Percentiles rank a stretch among this genome's conserved stretches.
Conservation (phyloP, 2,888 invertebrate genomes). For the Elegia similella region DNA sequence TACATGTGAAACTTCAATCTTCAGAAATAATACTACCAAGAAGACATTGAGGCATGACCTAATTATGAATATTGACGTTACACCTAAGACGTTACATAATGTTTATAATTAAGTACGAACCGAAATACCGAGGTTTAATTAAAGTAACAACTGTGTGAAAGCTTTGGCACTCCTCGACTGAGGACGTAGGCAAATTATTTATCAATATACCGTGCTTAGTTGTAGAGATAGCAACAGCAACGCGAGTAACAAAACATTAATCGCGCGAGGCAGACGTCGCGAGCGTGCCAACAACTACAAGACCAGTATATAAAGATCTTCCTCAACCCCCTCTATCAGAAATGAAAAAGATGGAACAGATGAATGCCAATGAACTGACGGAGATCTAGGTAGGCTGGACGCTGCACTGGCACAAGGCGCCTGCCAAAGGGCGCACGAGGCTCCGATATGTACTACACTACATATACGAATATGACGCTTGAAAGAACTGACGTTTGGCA, state of each 20-base stretch:
- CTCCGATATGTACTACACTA: slow-evolving; percentile 34
- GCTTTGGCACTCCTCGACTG: slow-evolving; percentile 41
- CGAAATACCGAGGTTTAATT: slow-evolving; percentile 28
- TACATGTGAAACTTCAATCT: no score
- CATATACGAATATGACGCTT: slow-evolving; percentile 34
- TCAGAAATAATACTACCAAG: no score
- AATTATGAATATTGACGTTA: neutral
- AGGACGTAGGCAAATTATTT: slow-evolving; percentile 43
- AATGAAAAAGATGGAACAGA: slow-evolving; percentile 30
- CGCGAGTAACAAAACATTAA: slow-evolving; percentile 61
- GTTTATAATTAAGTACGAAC: slow-evolving; percentile 21
- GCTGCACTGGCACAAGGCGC: slow-evolving; percentile 45
- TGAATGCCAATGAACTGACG: slow-evolving; percentile 51
- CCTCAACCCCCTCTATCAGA: slow-evolving; percentile 39
- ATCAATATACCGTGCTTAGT: slow-evolving; percentile 38
- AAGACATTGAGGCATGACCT: neutral
- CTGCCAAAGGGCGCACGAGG: slow-evolving; percentile 60
- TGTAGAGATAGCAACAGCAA: slow-evolving; percentile 50
- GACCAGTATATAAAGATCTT: slow-evolving; percentile 43
- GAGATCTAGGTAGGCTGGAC: slow-evolving; percentile 44
- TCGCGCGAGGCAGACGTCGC: slow-evolving; percentile 45
- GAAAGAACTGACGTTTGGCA: slow-evolving; percentile 50
- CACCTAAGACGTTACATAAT: neutral
- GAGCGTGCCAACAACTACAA: slow-evolving; percentile 47
- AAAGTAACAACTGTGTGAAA: slow-evolving; percentile 42